phyloP scores from a whole-genome alignment of 92 coral and sea anemone genomes.

The Meandrina meandrites region DNA sequence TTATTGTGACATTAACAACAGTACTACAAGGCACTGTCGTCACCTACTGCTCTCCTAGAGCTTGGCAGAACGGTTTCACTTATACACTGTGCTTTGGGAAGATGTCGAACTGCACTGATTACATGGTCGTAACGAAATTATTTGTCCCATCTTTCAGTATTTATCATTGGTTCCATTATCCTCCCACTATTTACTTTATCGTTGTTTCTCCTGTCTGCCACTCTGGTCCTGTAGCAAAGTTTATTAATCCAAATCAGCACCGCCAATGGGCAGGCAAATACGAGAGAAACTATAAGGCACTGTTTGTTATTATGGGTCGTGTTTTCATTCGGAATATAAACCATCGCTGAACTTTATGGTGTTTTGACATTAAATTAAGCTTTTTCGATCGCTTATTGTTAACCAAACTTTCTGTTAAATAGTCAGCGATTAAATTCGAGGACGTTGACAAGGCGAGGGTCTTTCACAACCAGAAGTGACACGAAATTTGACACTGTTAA shows the following conservation, averaged over 20 bases:
- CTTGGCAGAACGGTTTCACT: not conserved
- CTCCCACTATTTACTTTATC: constrained; percentile 59
- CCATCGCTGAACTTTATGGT: constrained; percentile 71
- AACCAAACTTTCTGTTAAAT: constrained; percentile 61
- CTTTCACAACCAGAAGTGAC: constrained; percentile 25
- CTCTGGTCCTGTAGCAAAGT: constrained; percentile 24
- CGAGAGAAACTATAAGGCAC: constrained; percentile 22
- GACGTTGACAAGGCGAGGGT: constrained; percentile 39
- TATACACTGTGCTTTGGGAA: not conserved
- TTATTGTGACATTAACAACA: not conserved
- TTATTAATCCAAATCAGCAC: constrained; percentile 26
- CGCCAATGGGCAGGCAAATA: constrained; percentile 46
- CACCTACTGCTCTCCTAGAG: constrained; percentile 17
- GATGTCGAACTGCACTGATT: not conserved
- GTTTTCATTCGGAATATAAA: constrained; percentile 72
- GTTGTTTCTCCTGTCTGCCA: not conserved
- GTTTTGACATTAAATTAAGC: constrained; percentile 87
- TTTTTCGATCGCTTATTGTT: constrained; percentile 78
- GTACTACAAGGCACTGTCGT: not conserved
- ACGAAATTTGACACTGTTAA: constrained; percentile 39
- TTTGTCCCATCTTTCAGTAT: constrained; percentile 20
- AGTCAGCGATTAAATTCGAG: constrained; percentile 69
- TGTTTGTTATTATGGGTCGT: constrained; percentile 36
- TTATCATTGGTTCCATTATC: constrained; percentile 43
- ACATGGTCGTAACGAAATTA: constrained; percentile 10